phyloP scores from a whole-genome alignment of 1,140 invertebrate genomes.

The Phymorhynchus buccinoides region DNA sequence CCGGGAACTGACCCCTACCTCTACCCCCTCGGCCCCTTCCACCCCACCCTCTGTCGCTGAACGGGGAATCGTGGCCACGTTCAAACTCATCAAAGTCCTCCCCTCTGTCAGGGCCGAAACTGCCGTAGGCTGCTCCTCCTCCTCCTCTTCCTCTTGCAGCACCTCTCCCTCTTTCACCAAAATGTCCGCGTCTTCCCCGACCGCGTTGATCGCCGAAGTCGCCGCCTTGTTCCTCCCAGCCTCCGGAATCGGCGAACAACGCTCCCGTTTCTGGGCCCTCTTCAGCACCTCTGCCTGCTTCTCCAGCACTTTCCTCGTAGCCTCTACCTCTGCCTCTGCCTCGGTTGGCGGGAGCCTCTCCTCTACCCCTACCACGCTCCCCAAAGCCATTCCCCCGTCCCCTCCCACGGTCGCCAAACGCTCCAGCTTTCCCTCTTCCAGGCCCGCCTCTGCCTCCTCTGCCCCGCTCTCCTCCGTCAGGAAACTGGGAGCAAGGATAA shows the following conservation, averaged over 20 bases:
- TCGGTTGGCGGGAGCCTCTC: conserved; percentile 22
- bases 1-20: conserved; percentile 2
- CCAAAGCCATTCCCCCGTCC: conserved; percentile 34
- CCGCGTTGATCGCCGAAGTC: not conserved
- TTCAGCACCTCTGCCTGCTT: not conserved
- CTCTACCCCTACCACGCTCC: conserved; percentile 35
- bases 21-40: conserved; percentile 19
- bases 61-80: not conserved
- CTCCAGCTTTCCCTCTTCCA: not conserved
- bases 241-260: not conserved
- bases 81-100: not conserved
- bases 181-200: conserved; percentile 16
- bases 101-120: conserved; percentile 10
- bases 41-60: not conserved
- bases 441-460: conserved; percentile 36
- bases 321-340: conserved; percentile 36
- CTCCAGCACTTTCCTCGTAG: not conserved
- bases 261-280: not conserved
- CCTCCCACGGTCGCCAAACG: conserved; percentile 25
- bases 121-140: conserved; percentile 19
- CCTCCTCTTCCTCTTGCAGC: conserved; percentile 11
- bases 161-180: not conserved
- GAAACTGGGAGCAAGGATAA: not conserved
- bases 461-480: conserved; percentile 15
- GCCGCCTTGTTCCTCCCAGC: conserved; percentile 33